Evolutionary conservation across 1,140 invertebrate species (phyloP), one percentile per base, ranked within the genome.

Genomic region (Chionoecetes opilio): DNA sequence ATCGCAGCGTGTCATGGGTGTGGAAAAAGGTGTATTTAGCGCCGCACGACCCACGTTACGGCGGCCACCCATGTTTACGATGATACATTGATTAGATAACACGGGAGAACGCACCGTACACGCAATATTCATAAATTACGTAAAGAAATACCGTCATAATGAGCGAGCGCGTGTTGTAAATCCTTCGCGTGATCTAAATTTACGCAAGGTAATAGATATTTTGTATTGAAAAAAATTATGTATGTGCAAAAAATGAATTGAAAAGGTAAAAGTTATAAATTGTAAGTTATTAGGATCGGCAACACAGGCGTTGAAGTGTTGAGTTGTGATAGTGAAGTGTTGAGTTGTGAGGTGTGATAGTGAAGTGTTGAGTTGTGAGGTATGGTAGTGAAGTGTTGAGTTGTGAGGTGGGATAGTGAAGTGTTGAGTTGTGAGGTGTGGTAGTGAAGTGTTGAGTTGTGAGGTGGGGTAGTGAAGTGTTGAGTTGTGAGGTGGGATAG

Each of bases 11-110:
- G 11, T 53, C 21, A 53, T 17, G 46, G 46, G 46, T n/a, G 63
- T n/a, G 63, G n/a, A 21, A 11, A 26, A 75, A 26, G 21, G 6
- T n/a, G 63, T 75, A 26, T 75, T 75, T 75, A 75, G 26, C 63
- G 63, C 11, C 26, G n/a, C 21, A 21, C 21, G 11, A 75, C n/a
- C 63, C 21, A 75, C n/a, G 63, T 75, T 75, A 11, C 26, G 21
- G 11, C 63, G 6, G 21, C 63, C n/a, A 75, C 21, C 63, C 6
- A 26, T 75, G 11, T 75, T 75, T 75, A 75, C 21, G 63, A 75
- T 75, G 21, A n/a, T 75, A n/a, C 63, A 75, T 75, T 75, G 63
- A 75, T 75, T 75, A n/a, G 63, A n/a, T 75, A n/a, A 75, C 63
- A 5, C 63, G 63, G 26, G 21, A 53, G 63, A 26, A 26, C 63